Base-by-base conservation (phyloP, 2,113 vertebrate species). In the Daboia siamensis region DNA sequence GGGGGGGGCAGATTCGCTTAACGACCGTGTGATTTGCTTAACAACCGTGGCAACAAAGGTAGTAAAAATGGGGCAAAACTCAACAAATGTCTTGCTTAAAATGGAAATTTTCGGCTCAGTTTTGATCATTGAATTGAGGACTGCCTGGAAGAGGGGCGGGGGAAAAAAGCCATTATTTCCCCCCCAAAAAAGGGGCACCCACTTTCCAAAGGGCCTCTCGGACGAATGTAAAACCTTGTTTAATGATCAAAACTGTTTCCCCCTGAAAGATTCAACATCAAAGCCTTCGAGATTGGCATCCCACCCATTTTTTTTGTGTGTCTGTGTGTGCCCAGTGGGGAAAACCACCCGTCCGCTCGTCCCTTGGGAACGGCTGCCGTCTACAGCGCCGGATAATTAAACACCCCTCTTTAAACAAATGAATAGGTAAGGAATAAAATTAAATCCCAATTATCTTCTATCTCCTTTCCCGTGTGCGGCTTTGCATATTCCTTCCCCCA, bases 351-450 rank as follows among this genome's bases (percentile, higher is more conserved):
- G 1, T 48, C 9, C 93, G 86, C 84, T 57, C 88, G 88, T 90
- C 46, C 0, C 24, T 57, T 92, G 93, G 92, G 93, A 93, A 93
- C 93, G 84, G 56, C 90, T 89, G 91, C 95, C 87, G 89, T 95
- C 93, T 93, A 88, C 69, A 0, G 52, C 90, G 92, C 94, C 86
- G 96, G 95, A 56, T 95, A 96, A 96, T 96, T 96, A 96, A 96
- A 92, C 96, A 96, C 93, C 91, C 94, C 90, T 94, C 90, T 93
- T 88, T 92, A 92, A 94, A 95, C 95, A 94, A 94, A 95, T 88
- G 93, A 94, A 90, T 59, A 86, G 90, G 94, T 94, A 94, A 94
- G 93, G 94, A 90, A 94, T 92, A 56, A 95, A 92, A 91, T 94
- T 86, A 94, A 95, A 94, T 91, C 89, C 88, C 87, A 93, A 93